A percentile compares a stretch with the other conserved stretches of the same genome.
These are phyloP conservation scores for Sylvilagus bachmani DNA, from an alignment of 2,113 vertebrate genomes.

Conservation along the genomic window DNA sequence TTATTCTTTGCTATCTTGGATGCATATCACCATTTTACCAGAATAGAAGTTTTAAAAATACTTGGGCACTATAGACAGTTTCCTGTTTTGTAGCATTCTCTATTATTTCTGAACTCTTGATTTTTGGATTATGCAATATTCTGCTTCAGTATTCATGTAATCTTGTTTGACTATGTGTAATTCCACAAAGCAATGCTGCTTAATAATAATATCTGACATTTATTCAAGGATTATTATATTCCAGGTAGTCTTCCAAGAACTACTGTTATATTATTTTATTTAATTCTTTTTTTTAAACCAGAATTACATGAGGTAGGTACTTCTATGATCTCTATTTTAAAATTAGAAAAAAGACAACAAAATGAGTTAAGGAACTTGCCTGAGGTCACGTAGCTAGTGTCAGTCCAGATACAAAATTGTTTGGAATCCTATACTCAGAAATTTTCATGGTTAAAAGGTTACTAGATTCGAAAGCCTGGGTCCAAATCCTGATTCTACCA, in stretches of 20 bases:
- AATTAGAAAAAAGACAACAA: conserved; percentile 28
- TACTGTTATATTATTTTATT: neutral
- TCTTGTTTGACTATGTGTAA: neutral
- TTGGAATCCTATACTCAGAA: neutral
- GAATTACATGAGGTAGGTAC: neutral
- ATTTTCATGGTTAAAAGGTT: neutral
- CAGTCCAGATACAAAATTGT: neutral
- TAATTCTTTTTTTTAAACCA: neutral
- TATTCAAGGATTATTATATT: neutral
- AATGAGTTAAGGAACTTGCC: neutral
- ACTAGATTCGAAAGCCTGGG: neutral
- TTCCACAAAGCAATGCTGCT: neutral
- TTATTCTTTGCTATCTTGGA: neutral
- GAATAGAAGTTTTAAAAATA: neutral
- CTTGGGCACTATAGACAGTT: neutral
- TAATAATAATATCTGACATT: neutral
- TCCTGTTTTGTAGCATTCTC: neutral
- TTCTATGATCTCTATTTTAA: neutral
- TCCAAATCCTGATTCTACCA: neutral
- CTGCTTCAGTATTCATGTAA: neutral
- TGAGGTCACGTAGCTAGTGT: neutral
- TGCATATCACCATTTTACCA: neutral
- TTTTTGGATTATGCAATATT: conserved; percentile 1
- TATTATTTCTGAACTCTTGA: conserved; percentile 29
- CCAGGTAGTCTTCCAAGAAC: neutral